phyloP scores from a whole-genome alignment of 92 coral and sea anemone species.

The Plumapathes pennacea region DNA sequence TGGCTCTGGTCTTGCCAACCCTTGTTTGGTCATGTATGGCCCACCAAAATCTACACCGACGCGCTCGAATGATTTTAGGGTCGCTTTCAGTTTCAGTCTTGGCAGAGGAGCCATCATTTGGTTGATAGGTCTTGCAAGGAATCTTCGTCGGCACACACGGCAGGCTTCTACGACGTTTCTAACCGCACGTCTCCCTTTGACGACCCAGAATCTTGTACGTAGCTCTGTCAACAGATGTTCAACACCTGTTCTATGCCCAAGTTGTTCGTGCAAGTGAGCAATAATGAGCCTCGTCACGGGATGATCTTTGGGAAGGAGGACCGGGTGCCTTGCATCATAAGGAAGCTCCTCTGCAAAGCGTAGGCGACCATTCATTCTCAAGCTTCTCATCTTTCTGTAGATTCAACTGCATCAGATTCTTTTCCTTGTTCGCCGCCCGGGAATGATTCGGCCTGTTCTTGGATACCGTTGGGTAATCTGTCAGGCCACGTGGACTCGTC shows the following conservation, averaged over 20 bases:
- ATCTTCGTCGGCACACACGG: constrained; percentile 34
- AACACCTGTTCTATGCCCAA: constrained; percentile 48
- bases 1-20: constrained; percentile 33
- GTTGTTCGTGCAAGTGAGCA: constrained; percentile 10
- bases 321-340: constrained; percentile 40
- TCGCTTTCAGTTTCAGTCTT: constrained; percentile 13
- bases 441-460: no score
- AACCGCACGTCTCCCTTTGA: constrained; percentile 27
- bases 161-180: constrained; percentile 19
- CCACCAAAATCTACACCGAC: constrained; percentile 43
- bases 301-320: constrained; percentile 28
- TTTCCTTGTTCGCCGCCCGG: constrained; percentile 25
- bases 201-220: constrained; percentile 21
- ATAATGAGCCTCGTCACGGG: constrained; percentile 30
- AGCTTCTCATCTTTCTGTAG: constrained; percentile 15
- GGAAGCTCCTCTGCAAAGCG: constrained; percentile 36
- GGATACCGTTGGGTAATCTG: constrained; percentile 14
- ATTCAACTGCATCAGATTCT: constrained; percentile 7
- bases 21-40: constrained; percentile 49
- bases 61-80: constrained; percentile 38
- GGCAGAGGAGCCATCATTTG: constrained; percentile 54
- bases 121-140: constrained; percentile 11
- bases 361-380: constrained; percentile 21
- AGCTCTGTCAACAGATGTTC: constrained; percentile 39
- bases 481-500: constrained; percentile 47